Evolutionary conservation across 2,888 invertebrate species (phyloP).

Genomic region (Napeogenes sylphis): DNA sequence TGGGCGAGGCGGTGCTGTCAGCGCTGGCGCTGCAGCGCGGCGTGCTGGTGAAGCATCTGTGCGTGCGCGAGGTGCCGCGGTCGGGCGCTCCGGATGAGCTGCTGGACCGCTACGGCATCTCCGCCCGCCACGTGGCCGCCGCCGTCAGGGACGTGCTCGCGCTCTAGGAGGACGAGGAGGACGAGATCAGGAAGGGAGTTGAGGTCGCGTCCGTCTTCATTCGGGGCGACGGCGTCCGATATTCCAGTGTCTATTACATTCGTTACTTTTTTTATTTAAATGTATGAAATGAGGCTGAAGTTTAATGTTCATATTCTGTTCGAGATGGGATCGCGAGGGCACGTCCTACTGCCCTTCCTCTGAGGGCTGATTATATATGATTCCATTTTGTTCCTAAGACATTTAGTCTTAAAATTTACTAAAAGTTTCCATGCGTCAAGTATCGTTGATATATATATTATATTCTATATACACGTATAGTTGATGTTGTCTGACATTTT

Average conservation of each 20-base stretch:
- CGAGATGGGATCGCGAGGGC: too few species aligned
- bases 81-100: slow-evolving; percentile 94
- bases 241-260: too few species aligned
- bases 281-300: too few species aligned
- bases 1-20: slow-evolving; percentile 95
- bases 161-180: slow-evolving; percentile 12
- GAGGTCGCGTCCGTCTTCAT: neutral
- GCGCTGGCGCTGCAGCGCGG: slow-evolving; percentile 85
- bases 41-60: slow-evolving; percentile 86
- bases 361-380: neutral
- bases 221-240: too few species aligned
- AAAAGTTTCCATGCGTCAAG: neutral
- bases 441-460: slow-evolving; percentile 12
- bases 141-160: slow-evolving; percentile 83
- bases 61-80: slow-evolving; percentile 90
- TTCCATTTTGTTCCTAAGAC: slow-evolving; percentile 1
- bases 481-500: slow-evolving; percentile 22
- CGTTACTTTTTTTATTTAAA: too few species aligned
- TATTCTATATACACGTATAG: slow-evolving; percentile 9
- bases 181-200: neutral
- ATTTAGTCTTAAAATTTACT: neutral
- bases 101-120: slow-evolving; percentile 93
- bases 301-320: too few species aligned
- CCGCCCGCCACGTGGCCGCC: slow-evolving; percentile 85
- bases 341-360: neutral